A percentile compares a stretch with the other conserved stretches of the same genome.
Conservation (phyloP, 1,140 invertebrate genomes). For the Drosophila azteca region DNA sequence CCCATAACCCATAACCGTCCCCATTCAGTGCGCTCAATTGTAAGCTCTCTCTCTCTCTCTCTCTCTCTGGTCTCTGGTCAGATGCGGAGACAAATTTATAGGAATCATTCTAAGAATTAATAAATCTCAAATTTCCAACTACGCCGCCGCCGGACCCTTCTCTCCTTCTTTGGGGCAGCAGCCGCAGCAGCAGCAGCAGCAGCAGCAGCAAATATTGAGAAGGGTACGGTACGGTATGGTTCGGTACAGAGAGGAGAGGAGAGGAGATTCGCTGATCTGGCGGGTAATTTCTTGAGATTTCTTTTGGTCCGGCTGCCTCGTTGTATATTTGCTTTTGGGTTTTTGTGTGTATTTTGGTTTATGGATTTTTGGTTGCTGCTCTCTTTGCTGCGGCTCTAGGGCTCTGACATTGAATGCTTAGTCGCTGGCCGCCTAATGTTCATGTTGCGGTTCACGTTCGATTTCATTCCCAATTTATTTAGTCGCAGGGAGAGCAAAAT, state of each 20-base stretch:
- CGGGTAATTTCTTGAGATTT: constrained; percentile 71
- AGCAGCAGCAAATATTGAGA: constrained; percentile 53
- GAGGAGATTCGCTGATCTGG: constrained; percentile 45
- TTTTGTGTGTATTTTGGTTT: constrained; percentile 22
- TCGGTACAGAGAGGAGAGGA: too few species aligned
- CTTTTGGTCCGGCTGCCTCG: constrained; percentile 13
- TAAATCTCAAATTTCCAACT: constrained; percentile 76
- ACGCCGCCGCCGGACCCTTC: constrained; percentile 26
- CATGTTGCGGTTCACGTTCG: constrained; percentile 79
- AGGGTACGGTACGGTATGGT: constrained; percentile 47
- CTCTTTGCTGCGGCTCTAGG: too few species aligned
- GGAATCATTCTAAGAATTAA: constrained; percentile 75
- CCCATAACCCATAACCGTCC: neutral
- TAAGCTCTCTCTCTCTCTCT: neutral
- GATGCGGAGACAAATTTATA: constrained; percentile 46
- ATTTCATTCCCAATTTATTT: constrained; percentile 80
- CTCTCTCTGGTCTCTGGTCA: constrained; percentile 14
- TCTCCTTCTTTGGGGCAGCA: too few species aligned
- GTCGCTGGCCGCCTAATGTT: constrained; percentile 79
- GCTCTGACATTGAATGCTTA: constrained; percentile 72
- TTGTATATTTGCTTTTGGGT: constrained; percentile 39
- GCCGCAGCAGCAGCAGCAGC: neutral
- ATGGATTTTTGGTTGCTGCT: constrained; percentile 9
- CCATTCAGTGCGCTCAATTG: constrained; percentile 9
- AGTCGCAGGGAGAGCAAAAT: constrained; percentile 14